Percentiles rank a stretch among this genome's conserved stretches.
Conservation (phyloP, 2,113 vertebrate genomes). For the Nestor notabilis region DNA sequence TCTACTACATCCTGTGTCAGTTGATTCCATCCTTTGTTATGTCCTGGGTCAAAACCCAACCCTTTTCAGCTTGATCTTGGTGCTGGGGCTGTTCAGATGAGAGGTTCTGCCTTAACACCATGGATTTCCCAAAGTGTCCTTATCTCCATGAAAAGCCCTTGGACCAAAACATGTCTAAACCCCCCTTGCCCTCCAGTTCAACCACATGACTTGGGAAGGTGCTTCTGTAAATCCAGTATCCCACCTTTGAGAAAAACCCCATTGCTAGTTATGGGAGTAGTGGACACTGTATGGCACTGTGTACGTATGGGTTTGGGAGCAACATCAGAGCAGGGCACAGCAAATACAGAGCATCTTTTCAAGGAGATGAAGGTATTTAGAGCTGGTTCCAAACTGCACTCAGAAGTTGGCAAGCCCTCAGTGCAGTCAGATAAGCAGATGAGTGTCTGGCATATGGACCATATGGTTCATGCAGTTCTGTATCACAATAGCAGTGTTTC, state of each 20-base stretch:
- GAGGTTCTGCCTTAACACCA: background rate
- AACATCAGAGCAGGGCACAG: background rate
- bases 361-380: background rate
- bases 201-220: background rate
- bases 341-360: background rate
- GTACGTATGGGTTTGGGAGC: background rate
- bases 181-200: background rate
- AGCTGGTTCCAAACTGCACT: background rate
- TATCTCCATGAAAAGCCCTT: background rate
- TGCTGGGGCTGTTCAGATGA: background rate
- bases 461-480: background rate
- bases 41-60: background rate
- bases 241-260: background rate
- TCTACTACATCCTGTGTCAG: background rate
- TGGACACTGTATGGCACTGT: background rate
- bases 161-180: accelerated
- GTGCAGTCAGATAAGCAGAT: background rate
- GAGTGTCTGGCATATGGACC: background rate
- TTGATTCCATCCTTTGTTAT: background rate
- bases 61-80: background rate
- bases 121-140: background rate
- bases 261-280: background rate
- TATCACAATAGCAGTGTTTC: background rate
- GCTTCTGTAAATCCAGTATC: background rate
- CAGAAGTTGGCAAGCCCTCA: background rate